Evolutionary conservation across 1,140 invertebrate genomes (phyloP).

Genomic region (Sycophaga agraensis): DNA sequence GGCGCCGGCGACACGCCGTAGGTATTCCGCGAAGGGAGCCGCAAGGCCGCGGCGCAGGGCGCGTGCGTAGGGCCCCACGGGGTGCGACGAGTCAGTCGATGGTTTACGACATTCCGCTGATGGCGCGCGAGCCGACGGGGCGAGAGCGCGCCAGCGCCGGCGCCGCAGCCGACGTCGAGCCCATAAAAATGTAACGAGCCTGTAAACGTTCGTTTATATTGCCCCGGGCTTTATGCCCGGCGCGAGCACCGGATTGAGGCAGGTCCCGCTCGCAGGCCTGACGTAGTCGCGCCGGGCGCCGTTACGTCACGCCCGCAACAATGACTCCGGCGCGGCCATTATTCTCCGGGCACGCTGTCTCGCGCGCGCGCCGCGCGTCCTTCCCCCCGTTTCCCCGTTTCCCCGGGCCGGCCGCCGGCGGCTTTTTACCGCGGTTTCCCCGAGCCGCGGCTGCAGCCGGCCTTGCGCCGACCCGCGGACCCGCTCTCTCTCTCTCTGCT

Average conservation of each 20-base stretch:
- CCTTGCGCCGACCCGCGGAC: too few species aligned
- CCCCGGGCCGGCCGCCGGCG: too few species aligned
- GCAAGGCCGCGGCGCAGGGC: neutral
- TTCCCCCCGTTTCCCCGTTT: too few species aligned
- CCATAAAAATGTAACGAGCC: slow-evolving; percentile 61
- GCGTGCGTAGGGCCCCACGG: too few species aligned
- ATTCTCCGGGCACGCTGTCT: too few species aligned
- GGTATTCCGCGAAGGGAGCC: slow-evolving; percentile 17
- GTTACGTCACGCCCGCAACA: too few species aligned
- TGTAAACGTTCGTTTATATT: slow-evolving; percentile 60
- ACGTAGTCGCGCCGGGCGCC: too few species aligned
- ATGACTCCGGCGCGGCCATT: too few species aligned
- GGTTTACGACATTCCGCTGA: slow-evolving; percentile 57
- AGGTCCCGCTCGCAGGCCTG: slow-evolving; percentile 40
- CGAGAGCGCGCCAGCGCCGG: neutral
- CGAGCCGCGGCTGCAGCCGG: too few species aligned
- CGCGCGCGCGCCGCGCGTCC: too few species aligned
- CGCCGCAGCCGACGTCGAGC: slow-evolving; percentile 49
- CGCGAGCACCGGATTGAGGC: slow-evolving; percentile 43
- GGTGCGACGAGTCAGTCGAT: slow-evolving; percentile 47
- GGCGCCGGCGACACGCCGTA: slow-evolving; percentile 1
- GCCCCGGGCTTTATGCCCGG: slow-evolving; percentile 52
- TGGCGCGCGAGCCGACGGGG: slow-evolving; percentile 27
- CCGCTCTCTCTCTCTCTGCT: too few species aligned
- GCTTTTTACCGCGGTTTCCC: too few species aligned